phyloP scores from a whole-genome alignment of 1,140 invertebrate species.

The Spodoptera litura region DNA sequence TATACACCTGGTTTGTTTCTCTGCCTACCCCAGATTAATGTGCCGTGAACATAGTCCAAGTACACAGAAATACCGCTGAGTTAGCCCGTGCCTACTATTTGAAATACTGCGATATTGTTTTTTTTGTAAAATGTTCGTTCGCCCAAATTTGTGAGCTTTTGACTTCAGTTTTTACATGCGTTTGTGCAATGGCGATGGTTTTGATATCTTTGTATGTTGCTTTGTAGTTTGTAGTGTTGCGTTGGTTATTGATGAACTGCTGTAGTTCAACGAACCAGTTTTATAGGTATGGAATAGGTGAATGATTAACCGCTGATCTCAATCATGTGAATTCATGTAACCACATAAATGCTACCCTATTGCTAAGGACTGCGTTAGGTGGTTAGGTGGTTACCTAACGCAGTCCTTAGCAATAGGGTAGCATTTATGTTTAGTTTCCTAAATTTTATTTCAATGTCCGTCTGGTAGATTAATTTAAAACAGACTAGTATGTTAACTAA shows the following conservation, averaged over 20 bases:
- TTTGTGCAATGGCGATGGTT: background rate
- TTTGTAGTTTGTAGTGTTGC: background rate
- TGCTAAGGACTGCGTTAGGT: no score
- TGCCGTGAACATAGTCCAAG: conserved; percentile 20
- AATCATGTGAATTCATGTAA: no score
- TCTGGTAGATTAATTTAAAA: no score
- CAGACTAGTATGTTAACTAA: no score
- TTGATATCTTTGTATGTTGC: background rate
- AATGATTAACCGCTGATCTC: no score
- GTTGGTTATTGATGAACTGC: background rate
- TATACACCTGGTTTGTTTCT: background rate
- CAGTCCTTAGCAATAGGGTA: no score
- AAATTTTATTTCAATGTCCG: no score
- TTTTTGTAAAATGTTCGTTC: background rate
- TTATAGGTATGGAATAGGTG: no score
- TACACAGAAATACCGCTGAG: conserved; percentile 20
- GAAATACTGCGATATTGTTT: conserved; percentile 6
- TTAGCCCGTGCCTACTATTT: conserved; percentile 23
- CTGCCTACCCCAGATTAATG: conserved; percentile 29
- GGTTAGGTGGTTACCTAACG: no score
- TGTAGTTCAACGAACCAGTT: no score
- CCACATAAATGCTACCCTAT: no score
- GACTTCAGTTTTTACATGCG: background rate
- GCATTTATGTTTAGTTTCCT: no score
- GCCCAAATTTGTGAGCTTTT: background rate